phyloP scores from a whole-genome alignment of 2,888 invertebrate species.

The Didymodactylos carnosus region DNA sequence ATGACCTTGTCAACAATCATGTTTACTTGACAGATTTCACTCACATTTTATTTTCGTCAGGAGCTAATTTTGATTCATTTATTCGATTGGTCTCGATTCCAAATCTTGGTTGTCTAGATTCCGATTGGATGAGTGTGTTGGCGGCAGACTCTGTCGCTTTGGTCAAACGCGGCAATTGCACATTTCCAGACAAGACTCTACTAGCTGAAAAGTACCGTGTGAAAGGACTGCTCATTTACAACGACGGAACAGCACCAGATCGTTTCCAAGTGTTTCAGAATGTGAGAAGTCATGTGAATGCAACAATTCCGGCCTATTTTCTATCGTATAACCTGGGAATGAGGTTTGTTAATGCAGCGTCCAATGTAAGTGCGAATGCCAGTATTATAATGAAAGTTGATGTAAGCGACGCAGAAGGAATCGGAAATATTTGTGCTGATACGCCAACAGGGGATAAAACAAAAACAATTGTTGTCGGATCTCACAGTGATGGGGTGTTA shows the following conservation, averaged over 20 bases:
- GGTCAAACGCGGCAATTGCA: background rate
- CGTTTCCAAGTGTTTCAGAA: background rate
- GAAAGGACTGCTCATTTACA: background rate
- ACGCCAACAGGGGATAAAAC: background rate
- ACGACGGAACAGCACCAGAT: background rate
- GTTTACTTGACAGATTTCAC: background rate
- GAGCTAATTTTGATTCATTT: background rate
- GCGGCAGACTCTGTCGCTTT: background rate
- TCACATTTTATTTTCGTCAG: background rate
- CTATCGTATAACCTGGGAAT: background rate
- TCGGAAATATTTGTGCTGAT: background rate
- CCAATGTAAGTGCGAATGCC: background rate
- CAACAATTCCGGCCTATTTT: background rate
- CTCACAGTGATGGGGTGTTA: background rate
- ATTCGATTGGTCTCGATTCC: background rate
- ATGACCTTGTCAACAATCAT: background rate
- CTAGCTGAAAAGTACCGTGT: background rate
- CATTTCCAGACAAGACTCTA: background rate
- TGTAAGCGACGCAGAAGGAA: background rate
- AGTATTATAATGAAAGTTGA: background rate
- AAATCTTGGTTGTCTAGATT: background rate
- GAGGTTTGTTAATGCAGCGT: background rate
- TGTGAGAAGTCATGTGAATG: background rate
- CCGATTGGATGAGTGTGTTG: background rate
- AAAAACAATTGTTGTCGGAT: background rate